Evolutionary conservation across 2,797 vertebrate genomes (phyloP).

Genomic region (Trichosurus vulpecula): DNA sequence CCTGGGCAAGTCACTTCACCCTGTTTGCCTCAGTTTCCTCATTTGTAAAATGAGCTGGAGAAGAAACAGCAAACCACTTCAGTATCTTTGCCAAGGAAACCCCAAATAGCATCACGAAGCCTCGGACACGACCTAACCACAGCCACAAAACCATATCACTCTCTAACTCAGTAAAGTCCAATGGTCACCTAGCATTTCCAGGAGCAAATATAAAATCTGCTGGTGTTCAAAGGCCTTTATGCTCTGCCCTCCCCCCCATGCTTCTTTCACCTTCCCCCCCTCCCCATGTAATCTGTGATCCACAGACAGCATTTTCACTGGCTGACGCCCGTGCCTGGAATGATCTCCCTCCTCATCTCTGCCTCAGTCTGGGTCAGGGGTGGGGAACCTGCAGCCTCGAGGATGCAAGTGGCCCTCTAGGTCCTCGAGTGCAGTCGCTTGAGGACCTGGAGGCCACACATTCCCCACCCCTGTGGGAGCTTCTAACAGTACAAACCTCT

Average conservation of each 20-base stretch:
- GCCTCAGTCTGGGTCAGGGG: neutral
- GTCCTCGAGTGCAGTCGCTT: too few species aligned
- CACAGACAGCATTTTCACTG: neutral
- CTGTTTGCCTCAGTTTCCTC: neutral
- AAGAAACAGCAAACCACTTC: neutral
- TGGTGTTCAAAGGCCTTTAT: neutral
- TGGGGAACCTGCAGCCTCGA: too few species aligned
- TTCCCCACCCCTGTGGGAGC: neutral
- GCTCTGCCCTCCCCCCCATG: neutral
- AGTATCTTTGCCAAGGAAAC: neutral
- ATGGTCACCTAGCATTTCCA: neutral
- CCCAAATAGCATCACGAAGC: neutral
- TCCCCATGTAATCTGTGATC: neutral
- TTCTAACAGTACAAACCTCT: neutral
- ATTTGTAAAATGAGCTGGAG: neutral
- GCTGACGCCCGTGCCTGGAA: fast-evolving
- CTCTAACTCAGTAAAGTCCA: neutral
- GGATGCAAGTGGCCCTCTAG: too few species aligned
- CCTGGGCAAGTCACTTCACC: neutral
- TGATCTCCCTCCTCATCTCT: neutral
- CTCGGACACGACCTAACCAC: too few species aligned
- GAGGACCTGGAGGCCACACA: too few species aligned
- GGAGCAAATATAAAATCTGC: neutral
- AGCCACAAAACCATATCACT: neutral
- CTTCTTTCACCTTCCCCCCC: neutral